Conservation (phyloP, 2,888 invertebrate genomes). For the Platycnemis pennipes region DNA sequence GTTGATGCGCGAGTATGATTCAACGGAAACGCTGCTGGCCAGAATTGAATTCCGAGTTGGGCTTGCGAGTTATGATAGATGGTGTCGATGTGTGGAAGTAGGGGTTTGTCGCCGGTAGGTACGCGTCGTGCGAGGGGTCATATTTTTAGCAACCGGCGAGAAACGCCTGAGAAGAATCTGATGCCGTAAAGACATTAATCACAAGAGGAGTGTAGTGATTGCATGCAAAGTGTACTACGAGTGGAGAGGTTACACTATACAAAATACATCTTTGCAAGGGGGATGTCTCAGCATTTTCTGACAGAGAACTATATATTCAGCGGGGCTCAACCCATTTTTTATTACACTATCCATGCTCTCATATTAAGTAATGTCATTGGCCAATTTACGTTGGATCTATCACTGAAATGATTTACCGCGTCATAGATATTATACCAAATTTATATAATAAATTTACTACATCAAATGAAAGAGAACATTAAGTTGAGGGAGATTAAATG, state of each 20-base stretch:
- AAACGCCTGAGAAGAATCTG: background rate
- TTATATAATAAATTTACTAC: no score
- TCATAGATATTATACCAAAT: no score
- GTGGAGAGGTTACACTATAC: background rate
- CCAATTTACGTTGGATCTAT: no score
- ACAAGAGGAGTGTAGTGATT: background rate
- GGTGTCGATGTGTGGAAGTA: background rate
- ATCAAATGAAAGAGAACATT: no score
- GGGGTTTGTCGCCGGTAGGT: background rate
- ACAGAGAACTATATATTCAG: no score
- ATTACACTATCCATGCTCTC: no score
- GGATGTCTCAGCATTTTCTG: no score
- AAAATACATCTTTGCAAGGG: background rate
- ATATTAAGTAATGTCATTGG: no score
- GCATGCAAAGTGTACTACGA: background rate
- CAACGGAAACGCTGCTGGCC: conserved; percentile 4
- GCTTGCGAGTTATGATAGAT: background rate
- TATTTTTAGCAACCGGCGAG: background rate
- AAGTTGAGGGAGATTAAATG: no score
- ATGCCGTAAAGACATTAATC: background rate
- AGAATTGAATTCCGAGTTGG: background rate
- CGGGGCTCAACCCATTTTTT: no score
- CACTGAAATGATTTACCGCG: no score
- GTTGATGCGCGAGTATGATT: background rate
- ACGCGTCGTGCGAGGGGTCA: background rate